Evolutionary conservation across 1,140 invertebrate species (phyloP).

Genomic region (Nasonia longicornis): DNA sequence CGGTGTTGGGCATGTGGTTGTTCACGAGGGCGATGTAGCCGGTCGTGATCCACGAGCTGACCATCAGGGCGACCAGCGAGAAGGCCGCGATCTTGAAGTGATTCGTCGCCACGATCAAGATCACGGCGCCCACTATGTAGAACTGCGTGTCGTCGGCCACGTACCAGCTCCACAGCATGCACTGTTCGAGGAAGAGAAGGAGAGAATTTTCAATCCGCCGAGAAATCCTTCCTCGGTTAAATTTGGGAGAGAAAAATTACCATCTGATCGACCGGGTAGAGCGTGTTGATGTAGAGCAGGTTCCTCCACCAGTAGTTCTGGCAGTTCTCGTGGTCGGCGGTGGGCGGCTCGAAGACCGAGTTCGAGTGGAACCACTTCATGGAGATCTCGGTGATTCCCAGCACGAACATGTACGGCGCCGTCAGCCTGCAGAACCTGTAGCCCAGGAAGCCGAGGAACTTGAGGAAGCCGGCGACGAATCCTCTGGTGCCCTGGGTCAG

Average conservation of each 20-base stretch:
- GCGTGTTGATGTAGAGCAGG: slow-evolving; percentile 84
- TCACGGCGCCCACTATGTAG: slow-evolving; percentile 82
- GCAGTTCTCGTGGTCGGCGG: slow-evolving; percentile 83
- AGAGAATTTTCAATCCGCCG: neutral
- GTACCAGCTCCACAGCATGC: slow-evolving; percentile 92
- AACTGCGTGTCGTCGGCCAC: slow-evolving; percentile 89
- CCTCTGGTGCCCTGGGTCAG: slow-evolving; percentile 79
- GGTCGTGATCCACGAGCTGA: slow-evolving; percentile 83
- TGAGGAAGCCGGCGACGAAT: slow-evolving; percentile 76
- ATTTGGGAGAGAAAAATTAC: slow-evolving; percentile 65
- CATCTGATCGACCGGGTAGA: slow-evolving; percentile 89
- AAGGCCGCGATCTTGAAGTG: slow-evolving; percentile 80
- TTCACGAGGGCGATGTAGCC: slow-evolving; percentile 83
- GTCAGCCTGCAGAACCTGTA: slow-evolving; percentile 85
- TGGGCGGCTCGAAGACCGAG: slow-evolving; percentile 85
- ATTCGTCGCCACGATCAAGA: slow-evolving; percentile 81
- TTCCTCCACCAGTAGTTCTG: slow-evolving; percentile 90
- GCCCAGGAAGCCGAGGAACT: slow-evolving; percentile 83
- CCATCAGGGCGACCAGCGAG: slow-evolving; percentile 74
- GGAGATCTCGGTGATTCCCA: slow-evolving; percentile 82
- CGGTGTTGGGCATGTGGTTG: slow-evolving; percentile 82
- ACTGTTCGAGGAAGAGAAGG: slow-evolving; percentile 68
- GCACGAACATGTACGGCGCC: slow-evolving; percentile 84
- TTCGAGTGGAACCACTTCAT: slow-evolving; percentile 87
- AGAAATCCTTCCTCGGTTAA: too few relatives aligned